Evolutionary conservation across 2,888 invertebrate genomes (phyloP), one percentile per base, ranked within the genome.

Genomic region (Acronicta aceris): DNA sequence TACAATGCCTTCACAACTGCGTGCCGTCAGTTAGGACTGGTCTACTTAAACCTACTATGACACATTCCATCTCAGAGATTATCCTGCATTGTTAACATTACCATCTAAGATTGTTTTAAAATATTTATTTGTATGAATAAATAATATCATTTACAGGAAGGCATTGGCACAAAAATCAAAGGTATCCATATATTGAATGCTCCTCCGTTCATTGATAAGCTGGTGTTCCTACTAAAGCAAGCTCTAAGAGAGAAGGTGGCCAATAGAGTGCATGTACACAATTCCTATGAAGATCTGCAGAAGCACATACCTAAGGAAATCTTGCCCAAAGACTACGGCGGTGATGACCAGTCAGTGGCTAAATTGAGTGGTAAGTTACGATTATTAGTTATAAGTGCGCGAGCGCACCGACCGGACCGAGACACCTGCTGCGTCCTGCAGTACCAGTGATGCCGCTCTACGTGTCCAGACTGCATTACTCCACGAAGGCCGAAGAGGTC

Each of bases 181-280:
- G 94, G 94, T 0, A 93, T 94, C 43, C 94, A 94, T 67, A 85
- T 94, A 7, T 21, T 94, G 10, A 91, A 93, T 60, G 93, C 94
- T 0, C 92, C 94, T 3, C 68, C 89, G 0, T 94, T 90, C 49
- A 84, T 94, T 1, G 93, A 94, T 58, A 90, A 84, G 67, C 55
- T 94, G 12, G 74, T 94, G 0, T 89, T 86, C 38, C 25, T 94
- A 2, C 60, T 94, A 4, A 94, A 93, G 63, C 91, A 91, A 76
- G 89, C 88, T 5, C 81, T 94, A 0, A 85, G 88, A 21, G 91
- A 90, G 57, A 94, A 94, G 66, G 88, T 94, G 5, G 93, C 93
- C 0, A 89, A 79, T 36, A 84, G 94, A 16, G 77, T 93, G 0
- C 90, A 92, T 50, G 91, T 94, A 0, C 93, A 94, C 53, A 86